A percentile compares a stretch with the other conserved stretches of the same genome.
Conservation (phyloP, 2,113 vertebrate genomes). For the Bubo scandiacus region DNA sequence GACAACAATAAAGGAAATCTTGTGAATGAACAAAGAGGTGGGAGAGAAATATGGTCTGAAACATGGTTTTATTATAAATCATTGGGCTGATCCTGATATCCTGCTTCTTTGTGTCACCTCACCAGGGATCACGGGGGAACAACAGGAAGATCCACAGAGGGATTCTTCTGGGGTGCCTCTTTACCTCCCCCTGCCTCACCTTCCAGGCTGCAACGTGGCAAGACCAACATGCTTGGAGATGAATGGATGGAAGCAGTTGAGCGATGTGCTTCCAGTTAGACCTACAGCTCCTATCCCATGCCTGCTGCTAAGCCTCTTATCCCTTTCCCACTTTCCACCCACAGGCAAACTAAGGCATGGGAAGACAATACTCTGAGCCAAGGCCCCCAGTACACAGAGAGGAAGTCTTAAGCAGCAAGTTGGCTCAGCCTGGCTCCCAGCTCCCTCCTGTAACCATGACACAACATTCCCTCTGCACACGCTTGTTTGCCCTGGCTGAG, state of each 20-base stretch:
- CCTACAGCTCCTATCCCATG: not conserved
- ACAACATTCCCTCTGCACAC: conserved; percentile 10
- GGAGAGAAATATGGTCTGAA: not conserved
- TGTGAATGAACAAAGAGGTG: not conserved
- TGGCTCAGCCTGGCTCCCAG: conserved; percentile 1
- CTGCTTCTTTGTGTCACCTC: not conserved
- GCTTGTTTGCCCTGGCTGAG: conserved; percentile 18
- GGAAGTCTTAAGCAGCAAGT: not conserved
- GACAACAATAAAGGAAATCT: not conserved
- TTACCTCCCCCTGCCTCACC: not conserved
- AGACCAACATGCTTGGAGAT: not conserved
- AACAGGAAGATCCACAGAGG: not conserved
- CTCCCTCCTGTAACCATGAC: not conserved
- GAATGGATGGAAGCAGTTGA: not conserved
- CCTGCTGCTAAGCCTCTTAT: not conserved
- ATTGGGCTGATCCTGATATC: not conserved
- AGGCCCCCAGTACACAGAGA: not conserved
- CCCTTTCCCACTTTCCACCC: not conserved
- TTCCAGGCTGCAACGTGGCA: not conserved
- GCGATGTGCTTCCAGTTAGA: not conserved
- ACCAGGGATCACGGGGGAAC: not conserved
- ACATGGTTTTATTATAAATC: not conserved
- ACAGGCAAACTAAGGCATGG: not conserved
- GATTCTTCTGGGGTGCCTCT: not conserved
- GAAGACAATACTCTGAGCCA: not conserved